These are phyloP conservation scores for Lathronympha strigana DNA, from an alignment of 2,888 invertebrate species.

Conservation along the genomic window DNA sequence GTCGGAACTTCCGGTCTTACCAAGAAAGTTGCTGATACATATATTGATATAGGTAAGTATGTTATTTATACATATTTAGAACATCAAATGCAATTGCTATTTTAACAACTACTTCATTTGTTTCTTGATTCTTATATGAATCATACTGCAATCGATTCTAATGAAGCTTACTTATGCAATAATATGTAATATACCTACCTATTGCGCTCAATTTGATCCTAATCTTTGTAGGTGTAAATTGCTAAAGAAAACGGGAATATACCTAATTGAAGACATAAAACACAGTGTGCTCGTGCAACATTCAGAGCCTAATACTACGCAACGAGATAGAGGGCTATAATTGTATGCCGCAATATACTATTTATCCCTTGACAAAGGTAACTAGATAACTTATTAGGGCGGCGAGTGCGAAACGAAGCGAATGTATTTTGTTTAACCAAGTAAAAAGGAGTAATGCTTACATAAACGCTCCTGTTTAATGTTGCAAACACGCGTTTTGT, in stretches of 20 bases:
- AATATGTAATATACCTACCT: too few relatives aligned
- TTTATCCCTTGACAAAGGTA: slow-evolving; percentile 64
- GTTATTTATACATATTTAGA: too few relatives aligned
- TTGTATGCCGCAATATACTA: slow-evolving; percentile 53
- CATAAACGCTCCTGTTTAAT: slow-evolving; percentile 44
- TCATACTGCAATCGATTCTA: too few relatives aligned
- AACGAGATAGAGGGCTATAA: slow-evolving; percentile 49
- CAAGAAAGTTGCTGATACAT: slow-evolving; percentile 10
- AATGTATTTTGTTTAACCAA: slow-evolving; percentile 56
- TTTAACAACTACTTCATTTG: too few relatives aligned
- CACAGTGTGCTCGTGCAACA: slow-evolving; percentile 53
- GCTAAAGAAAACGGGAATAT: slow-evolving; percentile 46
- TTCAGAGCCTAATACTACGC: slow-evolving; percentile 52
- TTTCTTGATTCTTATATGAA: too few relatives aligned
- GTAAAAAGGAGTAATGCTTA: slow-evolving; percentile 45
- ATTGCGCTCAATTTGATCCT: too few relatives aligned
- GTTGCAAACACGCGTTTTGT: slow-evolving; percentile 42
- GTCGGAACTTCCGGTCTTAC: background rate
- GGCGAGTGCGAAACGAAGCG: slow-evolving; percentile 53
- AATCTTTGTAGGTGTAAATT: slow-evolving; percentile 37
- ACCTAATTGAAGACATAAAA: slow-evolving; percentile 58
- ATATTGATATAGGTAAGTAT: too few relatives aligned
- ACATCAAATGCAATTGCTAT: too few relatives aligned
- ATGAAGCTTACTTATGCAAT: too few relatives aligned
- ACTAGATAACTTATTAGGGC: slow-evolving; percentile 62